Base-by-base conservation (phyloP, 2,888 invertebrate genomes). In the Syrista parreyssii region DNA sequence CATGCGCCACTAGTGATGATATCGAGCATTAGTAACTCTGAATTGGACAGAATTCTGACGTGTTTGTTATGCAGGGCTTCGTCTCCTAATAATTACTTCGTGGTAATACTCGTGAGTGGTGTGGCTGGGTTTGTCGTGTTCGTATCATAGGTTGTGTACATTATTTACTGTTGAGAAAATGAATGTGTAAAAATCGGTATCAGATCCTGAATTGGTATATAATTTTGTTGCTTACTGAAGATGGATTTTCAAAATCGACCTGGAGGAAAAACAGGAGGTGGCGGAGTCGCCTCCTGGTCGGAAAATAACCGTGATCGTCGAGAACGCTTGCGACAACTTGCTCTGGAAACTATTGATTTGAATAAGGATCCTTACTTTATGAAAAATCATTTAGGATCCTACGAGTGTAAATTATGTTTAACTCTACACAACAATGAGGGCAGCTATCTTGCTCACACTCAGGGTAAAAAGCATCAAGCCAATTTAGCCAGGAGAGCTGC, bases 301-400 rank as follows among this genome's bases (percentile, higher is more conserved):
- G 99, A 99, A 93, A 97, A 98, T 82, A 99, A 99, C 92, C 94
- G 99, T 77, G 99, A 99, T 90, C 95, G 99, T 68, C 94, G 99
- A 82, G 99, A 99, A 92, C 95, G 99, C 78, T 94, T 99, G 36
- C 94, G 99, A 15, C 99, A 99, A 92, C 94, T 99, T 74, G 99
- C 99, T 34, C 92, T 99, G 79, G 99, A 99, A 91, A 99, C 99
- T 0, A 99, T 99, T 80, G 99, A 99, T 92, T 93, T 99, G 34
- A 98, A 98, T 90, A 99, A 99, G 92, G 99, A 99, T 94, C 99
- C 99, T 0, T 99, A 99, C 94, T 99, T 99, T 94, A 99, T 99
- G 99, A 98, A 99, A 95, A 99, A 99, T 93, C 99, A 99, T 93
- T 93, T 99, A 85, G 98, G 96, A 1, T 98, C 99, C 0, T 99